Percentiles rank a stretch among this genome's conserved stretches.
Conservation (phyloP, 2,797 vertebrate species). For the Ptychadena robeensis region DNA sequence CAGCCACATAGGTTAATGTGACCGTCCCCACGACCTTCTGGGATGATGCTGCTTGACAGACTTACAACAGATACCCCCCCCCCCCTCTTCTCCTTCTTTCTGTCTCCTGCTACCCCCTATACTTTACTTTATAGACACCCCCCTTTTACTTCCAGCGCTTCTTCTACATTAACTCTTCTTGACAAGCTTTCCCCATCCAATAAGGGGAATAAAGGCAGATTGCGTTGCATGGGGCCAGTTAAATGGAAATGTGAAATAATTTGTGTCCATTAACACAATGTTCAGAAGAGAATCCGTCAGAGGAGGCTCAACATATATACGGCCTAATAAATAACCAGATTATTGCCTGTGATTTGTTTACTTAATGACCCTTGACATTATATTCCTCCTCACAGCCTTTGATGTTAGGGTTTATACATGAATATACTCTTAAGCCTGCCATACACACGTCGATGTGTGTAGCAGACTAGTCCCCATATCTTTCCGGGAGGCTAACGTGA, state of each 20-base stretch:
- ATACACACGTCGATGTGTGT: too few relatives aligned
- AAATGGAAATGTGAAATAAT: constrained; percentile 53
- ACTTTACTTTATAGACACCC: constrained; percentile 34
- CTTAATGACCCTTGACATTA: constrained; percentile 54
- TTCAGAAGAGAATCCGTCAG: constrained; percentile 6
- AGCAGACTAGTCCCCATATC: too few relatives aligned
- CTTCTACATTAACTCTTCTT: constrained; percentile 55
- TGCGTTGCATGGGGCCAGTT: constrained; percentile 35
- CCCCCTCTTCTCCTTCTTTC: constrained; percentile 63
- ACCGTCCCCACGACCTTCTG: constrained; percentile 84
- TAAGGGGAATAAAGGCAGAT: constrained; percentile 19
- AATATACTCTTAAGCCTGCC: too few relatives aligned
- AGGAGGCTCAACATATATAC: constrained; percentile 27
- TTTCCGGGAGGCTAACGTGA: too few relatives aligned
- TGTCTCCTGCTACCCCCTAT: constrained; percentile 63
- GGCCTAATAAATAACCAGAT: constrained; percentile 40
- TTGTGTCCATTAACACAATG: constrained; percentile 50
- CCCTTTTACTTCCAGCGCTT: constrained; percentile 52
- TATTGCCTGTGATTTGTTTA: constrained; percentile 38
- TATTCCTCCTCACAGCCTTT: constrained; percentile 46
- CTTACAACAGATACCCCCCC: constrained; percentile 79
- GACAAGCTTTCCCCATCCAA: constrained; percentile 48
- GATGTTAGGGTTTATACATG: constrained; percentile 43
- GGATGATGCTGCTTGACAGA: constrained; percentile 80
- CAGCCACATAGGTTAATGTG: constrained; percentile 84